A percentile compares a stretch with the other conserved stretches of the same genome.
These are phyloP conservation scores for Epinotia ramella DNA, from an alignment of 2,888 invertebrate genomes.

Conservation along the genomic window DNA sequence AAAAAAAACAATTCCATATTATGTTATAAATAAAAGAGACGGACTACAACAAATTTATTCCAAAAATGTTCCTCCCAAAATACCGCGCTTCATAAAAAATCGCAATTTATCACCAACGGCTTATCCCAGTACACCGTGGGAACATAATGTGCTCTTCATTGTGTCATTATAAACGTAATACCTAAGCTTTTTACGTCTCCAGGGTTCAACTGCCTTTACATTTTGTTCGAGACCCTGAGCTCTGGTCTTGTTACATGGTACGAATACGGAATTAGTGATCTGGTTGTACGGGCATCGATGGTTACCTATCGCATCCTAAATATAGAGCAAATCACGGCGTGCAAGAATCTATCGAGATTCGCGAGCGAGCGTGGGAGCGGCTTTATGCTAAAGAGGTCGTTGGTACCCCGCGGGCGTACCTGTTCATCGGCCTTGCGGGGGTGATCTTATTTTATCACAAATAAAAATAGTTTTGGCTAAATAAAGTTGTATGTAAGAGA, in stretches of 20 bases:
- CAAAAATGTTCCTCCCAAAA: neutral
- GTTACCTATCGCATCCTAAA: conserved; percentile 61
- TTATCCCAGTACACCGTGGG: conserved; percentile 41
- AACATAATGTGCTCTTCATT: conserved; percentile 39
- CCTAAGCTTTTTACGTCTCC: conserved; percentile 26
- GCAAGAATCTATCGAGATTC: conserved; percentile 83
- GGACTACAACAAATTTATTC: neutral
- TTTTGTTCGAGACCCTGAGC: conserved; percentile 7
- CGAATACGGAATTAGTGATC: conserved; percentile 53
- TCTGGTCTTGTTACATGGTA: conserved; percentile 14
- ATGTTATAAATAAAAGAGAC: too few species aligned
- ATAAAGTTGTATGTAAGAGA: too few species aligned
- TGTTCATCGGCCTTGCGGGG: conserved; percentile 70
- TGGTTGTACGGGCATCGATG: neutral
- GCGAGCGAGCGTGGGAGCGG: conserved; percentile 76
- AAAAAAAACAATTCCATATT: too few species aligned
- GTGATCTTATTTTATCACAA: conserved; percentile 52
- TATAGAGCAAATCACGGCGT: conserved; percentile 85
- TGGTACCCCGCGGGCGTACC: conserved; percentile 74
- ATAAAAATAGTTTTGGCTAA: too few species aligned
- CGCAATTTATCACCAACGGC: conserved; percentile 39
- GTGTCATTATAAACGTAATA: conserved; percentile 44
- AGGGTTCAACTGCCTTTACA: neutral
- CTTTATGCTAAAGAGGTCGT: conserved; percentile 83
- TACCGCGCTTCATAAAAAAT: conserved; percentile 29